Percentiles rank a stretch among this genome's conserved stretches.
These are phyloP conservation scores for Petrocephalus schoutedeni DNA, from an alignment of 2,797 vertebrate genomes.

Conservation along the genomic window DNA sequence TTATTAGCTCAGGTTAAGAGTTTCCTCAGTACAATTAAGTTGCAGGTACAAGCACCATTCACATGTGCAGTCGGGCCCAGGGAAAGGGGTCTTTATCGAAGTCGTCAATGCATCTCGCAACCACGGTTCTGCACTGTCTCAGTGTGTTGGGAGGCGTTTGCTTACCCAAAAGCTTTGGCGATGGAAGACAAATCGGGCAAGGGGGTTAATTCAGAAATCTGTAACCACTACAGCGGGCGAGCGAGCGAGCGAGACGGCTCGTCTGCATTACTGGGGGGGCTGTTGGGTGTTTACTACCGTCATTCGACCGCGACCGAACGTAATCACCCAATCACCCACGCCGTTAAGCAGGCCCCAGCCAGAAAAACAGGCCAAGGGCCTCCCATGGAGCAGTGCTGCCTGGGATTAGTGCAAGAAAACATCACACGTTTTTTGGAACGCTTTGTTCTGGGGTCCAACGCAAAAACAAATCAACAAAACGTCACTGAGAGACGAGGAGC, in stretches of 20 bases:
- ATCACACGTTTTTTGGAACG: not conserved
- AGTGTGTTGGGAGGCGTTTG: not conserved
- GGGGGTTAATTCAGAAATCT: not conserved
- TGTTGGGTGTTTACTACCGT: not conserved
- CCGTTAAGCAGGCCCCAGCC: not conserved
- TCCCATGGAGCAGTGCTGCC: not conserved
- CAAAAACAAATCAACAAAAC: not conserved
- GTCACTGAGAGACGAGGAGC: not conserved
- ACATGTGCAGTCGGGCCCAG: not conserved
- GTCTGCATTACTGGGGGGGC: not conserved
- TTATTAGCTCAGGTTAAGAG: not conserved
- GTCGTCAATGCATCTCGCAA: not conserved
- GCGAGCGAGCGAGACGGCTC: not conserved
- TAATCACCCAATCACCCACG: not conserved
- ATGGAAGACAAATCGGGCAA: not conserved
- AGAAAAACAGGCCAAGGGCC: not conserved
- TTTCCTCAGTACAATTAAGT: not conserved
- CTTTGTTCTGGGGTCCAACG: not conserved
- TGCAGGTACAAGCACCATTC: not conserved
- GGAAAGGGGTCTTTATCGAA: not conserved
- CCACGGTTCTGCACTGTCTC: not conserved
- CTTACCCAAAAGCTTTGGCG: not conserved
- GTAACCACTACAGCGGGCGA: not conserved
- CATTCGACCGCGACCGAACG: not conserved
- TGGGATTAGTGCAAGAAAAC: not conserved